Evolutionary conservation across 2,113 vertebrate genomes (phyloP), one percentile per base, ranked within the genome.

Genomic region (Quiscalus mexicanus): DNA sequence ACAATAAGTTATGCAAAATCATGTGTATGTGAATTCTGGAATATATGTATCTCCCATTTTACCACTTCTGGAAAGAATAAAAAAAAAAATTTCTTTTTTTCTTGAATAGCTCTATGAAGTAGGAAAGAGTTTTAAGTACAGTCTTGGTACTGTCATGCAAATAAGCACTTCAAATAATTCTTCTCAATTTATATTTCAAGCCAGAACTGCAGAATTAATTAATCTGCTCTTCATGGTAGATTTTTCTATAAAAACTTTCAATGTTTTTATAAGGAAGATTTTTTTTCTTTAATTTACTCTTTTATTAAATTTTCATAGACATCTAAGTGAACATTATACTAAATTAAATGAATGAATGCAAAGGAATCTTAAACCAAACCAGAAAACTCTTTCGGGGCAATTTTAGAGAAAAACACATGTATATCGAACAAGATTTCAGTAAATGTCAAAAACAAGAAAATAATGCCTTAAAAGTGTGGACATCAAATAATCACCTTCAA

Each of bases 191-290:
- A 37, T 69, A 39, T 53, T 93, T 24, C 27, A 81, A 77, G 60
- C 11, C 71, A 93, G 47, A 95, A 70, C 25, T 63, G 16, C 89
- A 73, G 79, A 94, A 84, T 53, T 84, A 88, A 88, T 96, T 93
- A 89, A 21, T 55, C 30, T 70, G 16, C 49, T 83, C 27, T 74
- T 89, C 37, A 15, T 89, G 45, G 68, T 44, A 90, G 53, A 39
- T 69, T 49, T 82, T 95, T 91, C 21, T 25, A 42, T 45, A 39
- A 80, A 93, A 74, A 33, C 35, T 65, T 68, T 52, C 19, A 70
- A 52, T 78, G 68, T 63, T 78, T 28, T 21, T 59, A 77, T 63
- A 59, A 77, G 35, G 16, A 86, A 89, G 12, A 2, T 1, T 80
- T 87, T 83, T 20, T 86, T 95, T 70, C 67, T 85, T 86, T 77